Percentiles rank a stretch among this genome's conserved stretches.
These are phyloP conservation scores for Pterocles gutturalis DNA, from an alignment of 2,113 vertebrate genomes.

Conservation along the genomic window DNA sequence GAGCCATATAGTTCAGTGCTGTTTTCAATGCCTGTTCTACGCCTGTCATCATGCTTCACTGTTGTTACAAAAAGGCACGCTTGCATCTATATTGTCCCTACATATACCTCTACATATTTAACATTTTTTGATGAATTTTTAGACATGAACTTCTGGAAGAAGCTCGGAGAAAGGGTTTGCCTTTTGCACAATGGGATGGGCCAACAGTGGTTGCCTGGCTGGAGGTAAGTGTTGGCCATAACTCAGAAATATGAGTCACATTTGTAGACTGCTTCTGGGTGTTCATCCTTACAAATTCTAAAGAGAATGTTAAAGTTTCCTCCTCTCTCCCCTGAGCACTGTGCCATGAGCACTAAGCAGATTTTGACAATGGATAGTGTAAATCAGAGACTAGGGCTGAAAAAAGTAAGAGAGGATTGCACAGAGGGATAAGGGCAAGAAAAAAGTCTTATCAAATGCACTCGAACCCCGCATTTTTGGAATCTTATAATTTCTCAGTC, in stretches of 20 bases:
- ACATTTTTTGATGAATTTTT: constrained; percentile 51
- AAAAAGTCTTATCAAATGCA: neutral
- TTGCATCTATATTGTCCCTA: neutral
- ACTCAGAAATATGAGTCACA: accelerated
- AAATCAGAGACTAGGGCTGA: neutral
- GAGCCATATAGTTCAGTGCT: neutral
- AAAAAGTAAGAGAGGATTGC: neutral
- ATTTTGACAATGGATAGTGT: neutral
- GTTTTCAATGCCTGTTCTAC: neutral
- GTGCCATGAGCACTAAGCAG: neutral
- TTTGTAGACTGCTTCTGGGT: neutral
- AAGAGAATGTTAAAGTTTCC: neutral
- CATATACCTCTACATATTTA: neutral
- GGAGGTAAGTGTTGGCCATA: constrained; percentile 82
- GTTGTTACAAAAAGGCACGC: neutral
- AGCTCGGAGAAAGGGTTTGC: constrained; percentile 95
- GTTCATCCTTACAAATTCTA: neutral
- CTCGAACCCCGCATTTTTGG: neutral
- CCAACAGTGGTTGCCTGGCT: constrained; percentile 97
- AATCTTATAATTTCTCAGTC: neutral
- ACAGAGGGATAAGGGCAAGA: neutral
- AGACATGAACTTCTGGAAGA: constrained; percentile 98
- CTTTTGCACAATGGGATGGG: constrained; percentile 98
- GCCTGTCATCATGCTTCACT: neutral
- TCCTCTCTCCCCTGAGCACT: neutral